These are phyloP conservation scores for Rhinogobio ventralis DNA, from an alignment of 2,797 vertebrate genomes.

Conservation along the genomic window DNA sequence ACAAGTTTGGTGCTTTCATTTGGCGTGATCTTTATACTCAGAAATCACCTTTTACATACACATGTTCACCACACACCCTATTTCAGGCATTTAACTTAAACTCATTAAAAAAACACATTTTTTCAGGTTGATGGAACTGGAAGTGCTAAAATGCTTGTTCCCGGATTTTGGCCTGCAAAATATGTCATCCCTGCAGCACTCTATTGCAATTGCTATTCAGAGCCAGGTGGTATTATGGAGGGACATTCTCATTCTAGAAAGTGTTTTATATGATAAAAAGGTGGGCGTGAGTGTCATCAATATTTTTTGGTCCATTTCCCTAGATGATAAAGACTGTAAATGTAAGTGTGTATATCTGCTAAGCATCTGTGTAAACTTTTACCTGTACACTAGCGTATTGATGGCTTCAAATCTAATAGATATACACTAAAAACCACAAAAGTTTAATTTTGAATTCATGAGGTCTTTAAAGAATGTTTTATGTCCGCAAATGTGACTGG, in stretches of 20 bases:
- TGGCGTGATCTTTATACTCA: too few relatives aligned
- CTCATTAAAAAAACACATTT: background rate
- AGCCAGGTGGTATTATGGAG: background rate
- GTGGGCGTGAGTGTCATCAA: background rate
- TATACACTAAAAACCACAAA: background rate
- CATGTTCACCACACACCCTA: background rate
- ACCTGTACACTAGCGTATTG: background rate
- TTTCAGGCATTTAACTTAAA: background rate
- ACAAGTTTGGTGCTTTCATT: too few relatives aligned
- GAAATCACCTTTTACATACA: too few relatives aligned
- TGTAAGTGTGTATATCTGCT: background rate
- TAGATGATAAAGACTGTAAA: background rate
- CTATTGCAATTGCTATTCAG: background rate
- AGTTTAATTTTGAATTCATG: background rate
- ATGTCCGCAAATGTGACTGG: constrained; percentile 17
- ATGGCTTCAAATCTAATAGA: background rate
- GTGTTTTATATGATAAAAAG: background rate
- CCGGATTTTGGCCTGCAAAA: background rate
- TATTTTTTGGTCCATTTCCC: background rate
- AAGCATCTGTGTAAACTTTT: background rate
- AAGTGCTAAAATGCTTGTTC: background rate
- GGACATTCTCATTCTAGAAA: background rate
- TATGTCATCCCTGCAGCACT: background rate
- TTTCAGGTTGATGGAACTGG: background rate
- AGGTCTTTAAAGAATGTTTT: constrained; percentile 18